Percentiles rank a stretch among this genome's conserved stretches.
phyloP scores from a whole-genome alignment of 2,113 vertebrate genomes.

The Cryptoleucopteryx plumbea region DNA sequence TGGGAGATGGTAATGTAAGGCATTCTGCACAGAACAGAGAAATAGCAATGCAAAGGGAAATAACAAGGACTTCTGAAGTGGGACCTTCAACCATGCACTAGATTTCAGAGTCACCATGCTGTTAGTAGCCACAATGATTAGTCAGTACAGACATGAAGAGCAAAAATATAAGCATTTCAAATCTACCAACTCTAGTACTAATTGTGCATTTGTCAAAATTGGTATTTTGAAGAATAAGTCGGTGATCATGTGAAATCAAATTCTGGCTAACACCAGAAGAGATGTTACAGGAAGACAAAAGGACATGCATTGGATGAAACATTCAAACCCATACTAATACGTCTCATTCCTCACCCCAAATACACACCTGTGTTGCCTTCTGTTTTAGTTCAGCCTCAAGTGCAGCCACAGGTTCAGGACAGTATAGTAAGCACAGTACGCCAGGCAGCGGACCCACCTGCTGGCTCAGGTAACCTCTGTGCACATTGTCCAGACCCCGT shows the following conservation, averaged over 20 bases:
- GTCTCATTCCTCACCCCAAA: neutral
- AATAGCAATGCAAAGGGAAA: neutral
- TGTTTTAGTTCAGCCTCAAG: neutral
- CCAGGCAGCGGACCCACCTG: neutral
- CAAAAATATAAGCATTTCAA: neutral
- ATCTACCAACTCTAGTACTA: neutral
- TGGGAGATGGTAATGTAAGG: neutral
- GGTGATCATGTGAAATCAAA: neutral
- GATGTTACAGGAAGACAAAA: neutral
- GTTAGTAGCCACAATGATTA: constrained; percentile 27
- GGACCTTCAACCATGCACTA: neutral
- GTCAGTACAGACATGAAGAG: neutral
- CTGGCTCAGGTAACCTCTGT: neutral
- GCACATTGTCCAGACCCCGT: neutral
- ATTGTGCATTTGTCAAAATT: neutral
- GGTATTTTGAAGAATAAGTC: neutral
- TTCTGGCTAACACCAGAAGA: neutral
- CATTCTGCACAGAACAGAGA: neutral
- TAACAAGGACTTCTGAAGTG: neutral
- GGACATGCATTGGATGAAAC: neutral
- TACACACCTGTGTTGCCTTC: neutral
- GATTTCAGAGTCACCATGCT: neutral
- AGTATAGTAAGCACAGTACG: neutral
- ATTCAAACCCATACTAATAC: neutral
- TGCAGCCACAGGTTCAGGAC: neutral